These are phyloP conservation scores for Tinea semifulvella DNA, from an alignment of 2,888 invertebrate species.

Conservation along the genomic window DNA sequence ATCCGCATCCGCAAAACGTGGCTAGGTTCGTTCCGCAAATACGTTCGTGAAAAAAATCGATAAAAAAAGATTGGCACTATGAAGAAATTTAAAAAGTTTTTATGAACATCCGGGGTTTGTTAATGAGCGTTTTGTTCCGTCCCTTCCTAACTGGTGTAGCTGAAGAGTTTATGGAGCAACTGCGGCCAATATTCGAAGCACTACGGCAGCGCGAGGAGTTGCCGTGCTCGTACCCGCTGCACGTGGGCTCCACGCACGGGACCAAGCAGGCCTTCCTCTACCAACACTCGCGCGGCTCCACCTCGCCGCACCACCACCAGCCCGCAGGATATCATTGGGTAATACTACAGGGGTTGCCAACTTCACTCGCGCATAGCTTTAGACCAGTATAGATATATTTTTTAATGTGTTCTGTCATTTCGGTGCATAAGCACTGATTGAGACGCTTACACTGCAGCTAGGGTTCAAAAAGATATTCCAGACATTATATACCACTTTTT, in stretches of 20 bases:
- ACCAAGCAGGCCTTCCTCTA: conserved; percentile 69
- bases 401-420: too few relatives aligned
- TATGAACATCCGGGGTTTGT: conserved; percentile 25
- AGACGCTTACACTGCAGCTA: too few relatives aligned
- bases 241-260: conserved; percentile 78
- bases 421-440: too few relatives aligned
- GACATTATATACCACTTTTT: too few relatives aligned
- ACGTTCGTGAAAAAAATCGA: conserved; percentile 50
- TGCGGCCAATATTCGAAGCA: conserved; percentile 96
- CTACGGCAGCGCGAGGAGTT: conserved; percentile 90
- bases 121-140: conserved; percentile 22
- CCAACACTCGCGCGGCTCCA: conserved; percentile 69
- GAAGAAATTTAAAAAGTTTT: conserved; percentile 40
- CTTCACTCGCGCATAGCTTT: too few relatives aligned
- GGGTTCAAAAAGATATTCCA: too few relatives aligned
- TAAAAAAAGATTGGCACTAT: conserved; percentile 60
- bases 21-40: conserved; percentile 8
- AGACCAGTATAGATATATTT: too few relatives aligned
- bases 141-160: conserved; percentile 73
- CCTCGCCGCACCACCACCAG: conserved; percentile 73
- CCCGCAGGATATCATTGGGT: conserved; percentile 81
- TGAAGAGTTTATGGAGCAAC: conserved; percentile 94
- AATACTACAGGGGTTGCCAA: too few relatives aligned
- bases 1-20: conserved; percentile 29
- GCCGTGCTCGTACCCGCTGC: conserved; percentile 90